A percentile compares a stretch with the other conserved stretches of the same genome.
Conservation (phyloP, 2,113 vertebrate species). For the Oenanthe oenanthe region DNA sequence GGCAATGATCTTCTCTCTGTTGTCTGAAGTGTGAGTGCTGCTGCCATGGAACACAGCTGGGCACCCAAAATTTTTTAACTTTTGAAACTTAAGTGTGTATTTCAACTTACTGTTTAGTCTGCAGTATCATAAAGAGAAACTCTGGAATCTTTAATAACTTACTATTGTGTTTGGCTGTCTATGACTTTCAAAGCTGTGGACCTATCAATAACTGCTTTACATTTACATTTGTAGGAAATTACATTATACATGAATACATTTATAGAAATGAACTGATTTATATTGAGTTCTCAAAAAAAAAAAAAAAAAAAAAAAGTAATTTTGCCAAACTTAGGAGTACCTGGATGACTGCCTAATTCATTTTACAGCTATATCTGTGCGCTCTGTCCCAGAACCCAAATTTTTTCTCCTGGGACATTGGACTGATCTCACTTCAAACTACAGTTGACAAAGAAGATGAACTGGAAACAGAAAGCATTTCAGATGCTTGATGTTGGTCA, state of each 20-base stretch:
- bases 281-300: background rate
- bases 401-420: conserved; percentile 27
- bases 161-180: background rate
- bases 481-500: conserved; percentile 32
- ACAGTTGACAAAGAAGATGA: conserved; percentile 47
- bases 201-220: background rate
- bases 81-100: background rate
- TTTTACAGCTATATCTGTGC: conserved; percentile 32
- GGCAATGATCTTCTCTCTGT: background rate
- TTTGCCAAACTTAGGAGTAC: background rate
- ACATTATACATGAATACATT: background rate
- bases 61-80: background rate
- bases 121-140: background rate
- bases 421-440: conserved; percentile 65
- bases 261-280: background rate
- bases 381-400: conserved; percentile 35
- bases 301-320: background rate
- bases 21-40: background rate
- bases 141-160: background rate
- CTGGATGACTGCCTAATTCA: background rate
- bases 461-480: conserved; percentile 62
- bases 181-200: background rate
- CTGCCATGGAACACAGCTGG: background rate
- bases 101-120: background rate
- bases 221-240: background rate